phyloP scores from a whole-genome alignment of 2,888 invertebrate genomes.

The Seladonia tumulorum region DNA sequence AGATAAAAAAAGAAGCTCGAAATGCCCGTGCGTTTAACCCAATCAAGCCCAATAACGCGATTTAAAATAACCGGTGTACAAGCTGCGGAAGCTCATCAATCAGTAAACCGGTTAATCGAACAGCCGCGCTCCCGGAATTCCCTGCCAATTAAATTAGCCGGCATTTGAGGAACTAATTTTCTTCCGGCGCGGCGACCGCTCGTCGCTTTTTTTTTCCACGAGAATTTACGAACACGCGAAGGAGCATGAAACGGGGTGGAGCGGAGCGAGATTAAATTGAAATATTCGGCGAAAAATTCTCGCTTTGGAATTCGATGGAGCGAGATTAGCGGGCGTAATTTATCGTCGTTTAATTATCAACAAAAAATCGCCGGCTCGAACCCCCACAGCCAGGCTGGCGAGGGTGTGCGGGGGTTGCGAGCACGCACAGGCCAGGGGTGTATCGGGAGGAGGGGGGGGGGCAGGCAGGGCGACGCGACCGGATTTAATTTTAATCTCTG shows the following conservation, averaged over 20 bases:
- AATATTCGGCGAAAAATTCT: conserved; percentile 59
- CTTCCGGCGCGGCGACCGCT: neutral
- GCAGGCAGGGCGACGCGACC: conserved; percentile 34
- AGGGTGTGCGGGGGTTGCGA: conserved; percentile 24
- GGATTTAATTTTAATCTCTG: conserved; percentile 79
- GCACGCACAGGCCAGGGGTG: conserved; percentile 39
- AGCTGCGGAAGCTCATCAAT: conserved; percentile 1
- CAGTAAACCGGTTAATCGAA: neutral
- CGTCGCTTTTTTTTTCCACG: neutral
- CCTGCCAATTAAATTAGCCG: conserved; percentile 7
- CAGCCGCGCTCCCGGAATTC: neutral
- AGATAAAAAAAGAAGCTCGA: neutral
- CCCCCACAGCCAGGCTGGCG: conserved; percentile 11
- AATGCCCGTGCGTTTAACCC: neutral
- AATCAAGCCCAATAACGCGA: neutral
- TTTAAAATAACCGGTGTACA: neutral
- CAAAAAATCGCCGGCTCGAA: conserved; percentile 60
- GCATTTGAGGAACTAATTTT: conserved; percentile 15
- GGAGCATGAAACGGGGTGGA: neutral
- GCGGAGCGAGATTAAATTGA: conserved; percentile 43
- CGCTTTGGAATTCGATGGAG: conserved; percentile 56
- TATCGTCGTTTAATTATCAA: conserved; percentile 71
- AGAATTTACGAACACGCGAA: conserved; percentile 42
- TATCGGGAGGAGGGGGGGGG: conserved; percentile 32
- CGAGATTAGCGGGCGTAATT: conserved; percentile 61